phyloP scores from a whole-genome alignment of 35 echinoderm and acorn worm genomes.

The Lytechinus variegatus region DNA sequence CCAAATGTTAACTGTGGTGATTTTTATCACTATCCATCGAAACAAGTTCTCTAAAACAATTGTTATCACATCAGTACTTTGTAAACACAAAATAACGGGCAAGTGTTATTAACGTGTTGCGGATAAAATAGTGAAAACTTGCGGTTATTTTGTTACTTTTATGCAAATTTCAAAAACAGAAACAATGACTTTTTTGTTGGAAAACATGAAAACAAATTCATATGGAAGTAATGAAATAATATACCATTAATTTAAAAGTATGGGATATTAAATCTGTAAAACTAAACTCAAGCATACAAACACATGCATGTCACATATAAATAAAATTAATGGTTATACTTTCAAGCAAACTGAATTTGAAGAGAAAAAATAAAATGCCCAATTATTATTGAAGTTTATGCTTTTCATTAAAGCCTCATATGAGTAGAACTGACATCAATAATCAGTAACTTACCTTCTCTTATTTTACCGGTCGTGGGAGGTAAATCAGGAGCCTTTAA shows the following conservation, averaged over 20 bases:
- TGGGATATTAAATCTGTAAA: neutral
- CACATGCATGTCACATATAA: neutral
- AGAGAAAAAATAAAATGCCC: neutral
- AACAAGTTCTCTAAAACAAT: too few relatives aligned
- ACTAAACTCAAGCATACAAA: neutral
- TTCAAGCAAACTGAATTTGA: neutral
- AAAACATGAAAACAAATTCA: too few relatives aligned
- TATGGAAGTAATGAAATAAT: too few relatives aligned
- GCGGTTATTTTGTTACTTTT: neutral
- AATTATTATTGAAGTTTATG: neutral
- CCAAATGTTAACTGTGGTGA: too few relatives aligned
- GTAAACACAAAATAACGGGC: too few relatives aligned
- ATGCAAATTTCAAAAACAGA: neutral
- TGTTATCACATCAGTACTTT: too few relatives aligned
- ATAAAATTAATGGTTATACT: neutral
- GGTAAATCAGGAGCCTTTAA: conserved; percentile 87
- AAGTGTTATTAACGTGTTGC: too few relatives aligned
- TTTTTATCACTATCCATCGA: too few relatives aligned
- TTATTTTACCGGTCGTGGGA: conserved; percentile 79
- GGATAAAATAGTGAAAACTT: neutral
- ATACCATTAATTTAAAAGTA: neutral
- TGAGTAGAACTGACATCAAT: neutral
- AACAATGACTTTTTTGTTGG: neutral
- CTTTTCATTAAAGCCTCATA: neutral
- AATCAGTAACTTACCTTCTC: conserved; percentile 68